Percentiles rank a stretch among this genome's conserved stretches.
Conservation (phyloP, 2,888 invertebrate genomes). For the Lissonota sp. region DNA sequence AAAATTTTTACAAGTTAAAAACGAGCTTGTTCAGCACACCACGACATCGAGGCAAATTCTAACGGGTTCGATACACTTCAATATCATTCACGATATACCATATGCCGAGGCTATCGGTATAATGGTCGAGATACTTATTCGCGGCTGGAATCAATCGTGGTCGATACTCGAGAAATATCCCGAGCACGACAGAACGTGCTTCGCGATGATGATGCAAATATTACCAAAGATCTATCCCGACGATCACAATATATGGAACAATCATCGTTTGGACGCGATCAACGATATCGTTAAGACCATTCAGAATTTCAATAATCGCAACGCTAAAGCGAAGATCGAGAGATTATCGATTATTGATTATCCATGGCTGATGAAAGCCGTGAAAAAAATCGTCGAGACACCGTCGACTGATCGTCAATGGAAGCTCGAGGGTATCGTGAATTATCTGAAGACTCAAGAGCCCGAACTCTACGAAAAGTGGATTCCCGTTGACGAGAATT, state of each 20-base stretch:
- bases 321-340: constrained; percentile 34
- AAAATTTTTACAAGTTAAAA: constrained; percentile 59
- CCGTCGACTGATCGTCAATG: neutral
- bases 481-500: neutral
- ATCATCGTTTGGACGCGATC: constrained; percentile 14
- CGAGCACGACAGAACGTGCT: constrained; percentile 71
- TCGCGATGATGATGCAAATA: constrained; percentile 67
- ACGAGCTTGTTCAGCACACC: neutral
- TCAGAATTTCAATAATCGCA: constrained; percentile 69
- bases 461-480: constrained; percentile 57
- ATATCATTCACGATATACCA: constrained; percentile 61
- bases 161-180: constrained; percentile 68
- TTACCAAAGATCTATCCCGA: constrained; percentile 48
- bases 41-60: constrained; percentile 46
- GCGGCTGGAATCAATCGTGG: constrained; percentile 56
- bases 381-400: constrained; percentile 12
- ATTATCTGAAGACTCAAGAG: constrained; percentile 58
- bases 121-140: constrained; percentile 47
- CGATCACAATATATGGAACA: constrained; percentile 47
- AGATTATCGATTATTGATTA: constrained; percentile 69
- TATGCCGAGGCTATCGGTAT: constrained; percentile 64
- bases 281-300: constrained; percentile 62
- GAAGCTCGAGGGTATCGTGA: neutral
- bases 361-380: constrained; percentile 68
- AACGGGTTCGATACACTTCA: constrained; percentile 65